A percentile compares a stretch with the other conserved stretches of the same genome.
phyloP scores from a whole-genome alignment of 2,797 vertebrate species.

The Toxotes lorentzi region DNA sequence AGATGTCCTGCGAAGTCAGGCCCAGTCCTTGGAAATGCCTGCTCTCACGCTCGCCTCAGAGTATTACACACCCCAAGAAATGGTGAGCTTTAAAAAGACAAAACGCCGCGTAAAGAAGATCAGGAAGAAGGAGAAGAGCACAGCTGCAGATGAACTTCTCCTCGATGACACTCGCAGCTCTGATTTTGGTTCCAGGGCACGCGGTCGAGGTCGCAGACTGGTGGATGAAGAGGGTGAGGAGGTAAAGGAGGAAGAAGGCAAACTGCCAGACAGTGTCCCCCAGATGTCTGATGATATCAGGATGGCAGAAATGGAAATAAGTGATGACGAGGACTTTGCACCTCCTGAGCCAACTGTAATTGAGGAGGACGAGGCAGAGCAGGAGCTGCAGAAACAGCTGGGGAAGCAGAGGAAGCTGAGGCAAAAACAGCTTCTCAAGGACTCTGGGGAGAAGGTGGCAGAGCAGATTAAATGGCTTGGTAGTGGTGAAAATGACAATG shows the following conservation, averaged over 20 bases:
- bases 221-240: slow-evolving; percentile 26
- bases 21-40: slow-evolving; percentile 88
- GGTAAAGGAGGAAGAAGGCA: slow-evolving; percentile 42
- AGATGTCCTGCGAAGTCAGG: slow-evolving; percentile 86
- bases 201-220: slow-evolving; percentile 75
- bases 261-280: slow-evolving; percentile 16
- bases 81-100: slow-evolving; percentile 93
- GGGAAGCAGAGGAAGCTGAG: slow-evolving; percentile 91
- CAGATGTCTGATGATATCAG: slow-evolving; percentile 88
- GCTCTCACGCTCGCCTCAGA: slow-evolving; percentile 87
- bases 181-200: slow-evolving; percentile 90
- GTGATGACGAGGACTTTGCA: slow-evolving; percentile 85
- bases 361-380: slow-evolving; percentile 93
- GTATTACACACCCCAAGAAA: slow-evolving; percentile 91
- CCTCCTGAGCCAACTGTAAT: slow-evolving; percentile 73
- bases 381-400: slow-evolving; percentile 94
- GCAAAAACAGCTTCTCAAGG: slow-evolving; percentile 88
- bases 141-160: slow-evolving; percentile 72
- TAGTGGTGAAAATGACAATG: slow-evolving; percentile 74
- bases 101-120: slow-evolving; percentile 91
- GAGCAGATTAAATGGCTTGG: slow-evolving; percentile 80
- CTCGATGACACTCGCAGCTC: slow-evolving; percentile 81
- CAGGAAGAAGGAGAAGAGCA: slow-evolving; percentile 88
- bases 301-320: slow-evolving; percentile 93
- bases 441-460: slow-evolving; percentile 90